Evolutionary conservation across 1,140 invertebrate species (phyloP).

Genomic region (Penaeus indicus): DNA sequence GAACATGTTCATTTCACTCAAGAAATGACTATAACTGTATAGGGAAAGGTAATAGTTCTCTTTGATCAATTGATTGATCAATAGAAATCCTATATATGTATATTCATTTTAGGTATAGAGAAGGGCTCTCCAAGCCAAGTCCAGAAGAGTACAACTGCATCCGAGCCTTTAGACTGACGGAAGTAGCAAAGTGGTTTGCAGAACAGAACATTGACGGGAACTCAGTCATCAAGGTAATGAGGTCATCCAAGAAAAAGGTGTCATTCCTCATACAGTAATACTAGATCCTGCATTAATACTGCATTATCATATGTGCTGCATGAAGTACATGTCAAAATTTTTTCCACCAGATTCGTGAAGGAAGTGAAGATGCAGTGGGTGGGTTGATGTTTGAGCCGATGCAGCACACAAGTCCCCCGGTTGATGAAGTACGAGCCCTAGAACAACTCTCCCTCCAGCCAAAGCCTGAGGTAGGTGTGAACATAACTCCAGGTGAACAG

Average conservation of each 20-base stretch:
- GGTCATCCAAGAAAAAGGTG: neutral
- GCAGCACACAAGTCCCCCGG: constrained; percentile 52
- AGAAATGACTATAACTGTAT: too few species aligned
- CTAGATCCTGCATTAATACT: too few species aligned
- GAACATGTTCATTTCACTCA: too few species aligned
- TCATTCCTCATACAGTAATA: neutral
- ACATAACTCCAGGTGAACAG: neutral
- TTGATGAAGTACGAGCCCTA: constrained; percentile 54
- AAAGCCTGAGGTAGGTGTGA: constrained; percentile 38
- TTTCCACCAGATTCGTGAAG: constrained; percentile 45
- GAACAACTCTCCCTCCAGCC: constrained; percentile 57
- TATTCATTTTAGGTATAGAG: constrained; percentile 55
- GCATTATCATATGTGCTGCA: too few species aligned
- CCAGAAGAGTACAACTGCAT: constrained; percentile 57
- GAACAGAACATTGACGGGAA: constrained; percentile 53
- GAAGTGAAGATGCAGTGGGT: constrained; percentile 36
- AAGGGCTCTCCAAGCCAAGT: constrained; percentile 57
- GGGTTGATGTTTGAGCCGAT: constrained; percentile 55
- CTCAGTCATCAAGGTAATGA: constrained; percentile 54
- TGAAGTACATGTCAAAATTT: neutral
- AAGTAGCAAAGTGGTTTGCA: constrained; percentile 56
- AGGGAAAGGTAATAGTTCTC: neutral
- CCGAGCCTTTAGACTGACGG: constrained; percentile 53
- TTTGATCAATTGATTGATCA: neutral
- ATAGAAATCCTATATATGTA: neutral